A percentile compares a stretch with the other conserved stretches of the same genome.
Conservation (phyloP, 1,140 invertebrate genomes). For the Hylyphantes graminicola region DNA sequence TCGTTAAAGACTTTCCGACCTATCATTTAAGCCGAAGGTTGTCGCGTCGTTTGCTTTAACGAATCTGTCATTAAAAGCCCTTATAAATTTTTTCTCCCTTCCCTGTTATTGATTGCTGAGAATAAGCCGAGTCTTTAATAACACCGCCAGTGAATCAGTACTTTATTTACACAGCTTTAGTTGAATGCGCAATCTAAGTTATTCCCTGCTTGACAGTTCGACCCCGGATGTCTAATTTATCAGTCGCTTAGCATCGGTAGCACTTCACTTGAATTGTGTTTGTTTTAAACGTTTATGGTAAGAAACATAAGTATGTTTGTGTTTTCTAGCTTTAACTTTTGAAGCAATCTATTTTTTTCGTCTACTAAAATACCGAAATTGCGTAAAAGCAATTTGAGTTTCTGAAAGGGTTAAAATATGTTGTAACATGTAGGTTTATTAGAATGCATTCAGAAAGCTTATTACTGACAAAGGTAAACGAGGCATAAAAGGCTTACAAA, state of each 20-base stretch:
- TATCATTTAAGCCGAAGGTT: too few species aligned
- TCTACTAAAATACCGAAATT: too few species aligned
- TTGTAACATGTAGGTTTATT: too few species aligned
- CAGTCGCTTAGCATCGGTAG: neutral
- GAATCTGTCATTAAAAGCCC: conserved; percentile 31
- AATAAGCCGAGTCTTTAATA: conserved; percentile 13
- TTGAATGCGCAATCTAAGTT: conserved; percentile 17
- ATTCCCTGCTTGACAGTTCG: conserved; percentile 1
- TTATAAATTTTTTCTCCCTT: conserved; percentile 5
- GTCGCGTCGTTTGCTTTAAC: neutral
- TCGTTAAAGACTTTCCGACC: too few species aligned
- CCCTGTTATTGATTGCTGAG: conserved; percentile 19
- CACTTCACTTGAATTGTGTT: conserved; percentile 7
- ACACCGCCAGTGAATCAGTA: conserved; percentile 30
- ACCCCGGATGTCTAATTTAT: conserved; percentile 10
- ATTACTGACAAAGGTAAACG: too few species aligned
- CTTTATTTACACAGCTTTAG: conserved; percentile 39
- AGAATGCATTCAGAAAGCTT: too few species aligned
- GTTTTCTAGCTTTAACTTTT: too few species aligned
- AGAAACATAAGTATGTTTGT: too few species aligned
- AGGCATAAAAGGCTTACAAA: too few species aligned
- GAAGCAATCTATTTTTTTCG: too few species aligned
- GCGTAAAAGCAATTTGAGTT: too few species aligned
- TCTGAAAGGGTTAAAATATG: too few species aligned
- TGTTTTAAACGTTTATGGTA: neutral